Evolutionary conservation across 2,113 vertebrate species (phyloP).

Genomic region (Synodontis membranacea): DNA sequence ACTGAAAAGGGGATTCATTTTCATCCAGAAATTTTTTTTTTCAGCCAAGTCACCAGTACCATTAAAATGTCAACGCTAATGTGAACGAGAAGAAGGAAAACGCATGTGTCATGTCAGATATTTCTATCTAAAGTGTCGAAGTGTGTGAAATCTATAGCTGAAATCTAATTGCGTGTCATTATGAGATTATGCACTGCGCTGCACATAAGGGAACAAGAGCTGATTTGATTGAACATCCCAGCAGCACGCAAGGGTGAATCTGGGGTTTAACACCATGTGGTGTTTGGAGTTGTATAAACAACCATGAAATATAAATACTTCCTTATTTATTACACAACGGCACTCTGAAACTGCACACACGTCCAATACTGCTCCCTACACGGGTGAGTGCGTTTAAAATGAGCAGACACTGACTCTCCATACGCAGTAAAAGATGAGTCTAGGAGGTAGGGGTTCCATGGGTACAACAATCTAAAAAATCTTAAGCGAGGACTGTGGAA

Average conservation of each 20-base stretch:
- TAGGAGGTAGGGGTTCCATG: background rate
- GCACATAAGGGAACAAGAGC: background rate
- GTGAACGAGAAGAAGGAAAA: background rate
- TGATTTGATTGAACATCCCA: background rate
- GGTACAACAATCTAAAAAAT: background rate
- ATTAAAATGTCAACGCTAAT: background rate
- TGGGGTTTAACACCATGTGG: background rate
- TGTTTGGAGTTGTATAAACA: background rate
- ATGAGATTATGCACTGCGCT: background rate
- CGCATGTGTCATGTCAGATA: no score
- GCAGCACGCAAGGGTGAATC: background rate
- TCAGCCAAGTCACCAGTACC: background rate
- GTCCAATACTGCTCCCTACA: no score
- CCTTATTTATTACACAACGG: background rate
- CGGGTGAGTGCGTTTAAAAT: background rate
- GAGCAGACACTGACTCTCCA: background rate
- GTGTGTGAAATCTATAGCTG: background rate
- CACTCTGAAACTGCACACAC: background rate
- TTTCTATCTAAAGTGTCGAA: background rate
- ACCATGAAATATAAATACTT: background rate
- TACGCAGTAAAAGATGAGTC: background rate
- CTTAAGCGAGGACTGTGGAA: no score
- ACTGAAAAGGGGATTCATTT: background rate
- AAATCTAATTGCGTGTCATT: background rate
- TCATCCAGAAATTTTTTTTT: background rate